Evolutionary conservation across 2,888 invertebrate genomes (phyloP), one percentile per base, ranked within the genome.

Genomic region (Cephus spinipes): DNA sequence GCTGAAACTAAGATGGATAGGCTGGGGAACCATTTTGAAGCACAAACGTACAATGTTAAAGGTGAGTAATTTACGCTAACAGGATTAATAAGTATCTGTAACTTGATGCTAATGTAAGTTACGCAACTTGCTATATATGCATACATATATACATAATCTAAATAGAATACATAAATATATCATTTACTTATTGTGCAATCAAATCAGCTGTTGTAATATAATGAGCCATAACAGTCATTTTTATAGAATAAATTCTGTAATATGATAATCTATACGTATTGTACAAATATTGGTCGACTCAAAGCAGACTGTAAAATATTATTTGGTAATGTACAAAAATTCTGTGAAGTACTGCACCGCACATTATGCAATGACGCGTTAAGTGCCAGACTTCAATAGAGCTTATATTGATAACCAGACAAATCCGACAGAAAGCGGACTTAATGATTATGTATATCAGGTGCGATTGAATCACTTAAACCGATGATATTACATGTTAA

Each of bases 1-100:
- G 73, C 93, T 97, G 79, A 96, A 97, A 89, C 92, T 97, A 71
- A 94, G 96, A 87, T 98, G 97, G 97, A 96, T 97, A 80, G 97
- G 97, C 0, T 95, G 95, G 94, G 94, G 93, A 84, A 95, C 95
- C n/a, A 96, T 97, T 87, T 92, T 97, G 34, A 95, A 94, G 87
- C 98, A 97, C 89, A 96, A 96, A 89, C 93, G 98, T 83, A 97
- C 97, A 15, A 95, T 96, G 94, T 92, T 97, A 30, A 97, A 97
- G 94, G 97, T 96, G 92, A 81, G 81, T 79, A 40, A 73, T 31
- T 31, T 73, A 31, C 71, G 73, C 74, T 31, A 75, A 35, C 15
- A 36, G n/a, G 30, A 23, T 73, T 79, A 77, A 68, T 76, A 76
- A 68, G 31, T 40, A 78, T 40, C 55, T 76, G 32, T 75, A 74